phyloP scores from a whole-genome alignment of 2,888 invertebrate genomes.

The Idaea aversata region DNA sequence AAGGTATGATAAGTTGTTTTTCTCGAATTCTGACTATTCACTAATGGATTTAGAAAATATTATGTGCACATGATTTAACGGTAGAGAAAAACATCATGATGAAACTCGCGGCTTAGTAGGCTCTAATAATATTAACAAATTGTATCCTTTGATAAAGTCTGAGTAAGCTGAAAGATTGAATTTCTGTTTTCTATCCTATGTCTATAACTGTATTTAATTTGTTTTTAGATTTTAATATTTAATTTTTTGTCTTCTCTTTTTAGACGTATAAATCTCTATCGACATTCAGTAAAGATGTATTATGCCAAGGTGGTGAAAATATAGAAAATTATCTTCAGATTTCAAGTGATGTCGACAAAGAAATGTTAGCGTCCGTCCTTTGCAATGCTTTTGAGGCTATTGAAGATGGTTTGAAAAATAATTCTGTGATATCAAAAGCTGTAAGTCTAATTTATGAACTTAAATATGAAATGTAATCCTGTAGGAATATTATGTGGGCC shows the following conservation, averaged over 20 bases:
- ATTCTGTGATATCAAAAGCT: constrained; percentile 58
- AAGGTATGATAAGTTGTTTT: constrained; percentile 46
- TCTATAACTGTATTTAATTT: not conserved
- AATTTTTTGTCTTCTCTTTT: constrained; percentile 17
- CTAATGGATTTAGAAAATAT: no score
- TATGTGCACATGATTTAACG: no score
- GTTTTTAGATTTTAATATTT: not conserved
- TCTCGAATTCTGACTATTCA: no score
- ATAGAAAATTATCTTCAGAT: constrained; percentile 48
- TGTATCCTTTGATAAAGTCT: no score
- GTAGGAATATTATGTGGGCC: no score
- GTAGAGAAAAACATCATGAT: no score
- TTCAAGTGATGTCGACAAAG: constrained; percentile 33
- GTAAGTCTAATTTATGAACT: constrained; percentile 44
- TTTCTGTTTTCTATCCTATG: no score
- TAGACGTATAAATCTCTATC: constrained; percentile 64
- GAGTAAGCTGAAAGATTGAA: no score
- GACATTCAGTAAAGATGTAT: constrained; percentile 50
- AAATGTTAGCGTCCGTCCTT: constrained; percentile 38
- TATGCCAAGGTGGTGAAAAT: constrained; percentile 52
- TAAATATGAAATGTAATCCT: not conserved
- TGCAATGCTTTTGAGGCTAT: constrained; percentile 57
- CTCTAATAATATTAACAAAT: no score
- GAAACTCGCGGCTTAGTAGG: no score
- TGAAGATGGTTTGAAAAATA: constrained; percentile 48